phyloP scores from a whole-genome alignment of 1,140 invertebrate species.

The Saccostrea echinata region DNA sequence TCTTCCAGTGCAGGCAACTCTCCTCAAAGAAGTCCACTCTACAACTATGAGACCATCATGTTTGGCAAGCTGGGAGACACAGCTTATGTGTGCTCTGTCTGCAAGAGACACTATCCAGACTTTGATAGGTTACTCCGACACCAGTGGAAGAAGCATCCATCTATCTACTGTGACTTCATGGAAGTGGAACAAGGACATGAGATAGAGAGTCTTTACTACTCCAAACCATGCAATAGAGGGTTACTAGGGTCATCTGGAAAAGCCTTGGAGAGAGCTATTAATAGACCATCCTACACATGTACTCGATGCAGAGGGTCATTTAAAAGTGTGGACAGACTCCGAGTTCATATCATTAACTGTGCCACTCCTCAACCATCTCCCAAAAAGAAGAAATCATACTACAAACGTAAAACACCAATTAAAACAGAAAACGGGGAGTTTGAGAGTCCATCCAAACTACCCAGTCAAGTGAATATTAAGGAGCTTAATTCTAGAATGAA shows the following conservation, averaged over 20 bases:
- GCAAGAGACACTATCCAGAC: slow-evolving; percentile 65
- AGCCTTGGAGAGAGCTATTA: slow-evolving; percentile 55
- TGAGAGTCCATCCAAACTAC: slow-evolving; percentile 11
- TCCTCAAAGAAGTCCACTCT: slow-evolving; percentile 12
- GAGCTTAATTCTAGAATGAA: slow-evolving; percentile 24
- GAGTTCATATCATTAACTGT: slow-evolving; percentile 71
- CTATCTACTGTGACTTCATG: slow-evolving; percentile 65
- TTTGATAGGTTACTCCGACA: slow-evolving; percentile 63
- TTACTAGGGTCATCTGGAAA: slow-evolving; percentile 60
- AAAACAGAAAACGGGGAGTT: slow-evolving; percentile 33
- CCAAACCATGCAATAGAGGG: slow-evolving; percentile 60
- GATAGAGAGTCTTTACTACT: slow-evolving; percentile 64
- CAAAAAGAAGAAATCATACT: slow-evolving; percentile 51
- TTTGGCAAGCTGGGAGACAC: slow-evolving; percentile 69
- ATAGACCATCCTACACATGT: slow-evolving; percentile 62
- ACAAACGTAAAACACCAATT: slow-evolving; percentile 49
- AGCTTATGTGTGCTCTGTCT: slow-evolving; percentile 67
- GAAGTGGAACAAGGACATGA: slow-evolving; percentile 66
- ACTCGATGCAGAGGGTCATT: slow-evolving; percentile 66
- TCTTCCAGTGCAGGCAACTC: slow-evolving; percentile 4
- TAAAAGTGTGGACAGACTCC: slow-evolving; percentile 66
- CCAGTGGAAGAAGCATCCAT: slow-evolving; percentile 71
- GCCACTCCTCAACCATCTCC: slow-evolving; percentile 57
- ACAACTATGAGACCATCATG: slow-evolving; percentile 64
- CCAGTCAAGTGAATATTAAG: slow-evolving; percentile 15